Evolutionary conservation across 2,797 vertebrate species (phyloP), one percentile per base, ranked within the genome.

Genomic region (Falco naumanni): DNA sequence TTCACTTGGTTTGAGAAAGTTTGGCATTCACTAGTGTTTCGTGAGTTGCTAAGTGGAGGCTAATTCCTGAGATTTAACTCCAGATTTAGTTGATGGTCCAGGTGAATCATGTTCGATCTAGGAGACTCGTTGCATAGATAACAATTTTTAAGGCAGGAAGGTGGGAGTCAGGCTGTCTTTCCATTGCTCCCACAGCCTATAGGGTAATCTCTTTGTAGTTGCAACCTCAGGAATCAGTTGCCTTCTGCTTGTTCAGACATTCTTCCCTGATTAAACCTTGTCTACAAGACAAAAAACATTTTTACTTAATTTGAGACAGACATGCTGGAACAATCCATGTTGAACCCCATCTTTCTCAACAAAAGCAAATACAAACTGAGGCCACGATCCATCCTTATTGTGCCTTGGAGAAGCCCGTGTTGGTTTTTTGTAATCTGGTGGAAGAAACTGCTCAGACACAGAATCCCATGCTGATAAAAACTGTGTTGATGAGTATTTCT

Each of bases 151-250:
- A 16, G 39, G 79, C 24, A 51, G 56, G 53, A 41, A 47, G 25
- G 45, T 65, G 65, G 45, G 41, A 75, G 13, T 41, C 34, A 12
- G 22, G 31, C 37, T 86, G 4, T 41, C 74, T 28, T 57, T 41
- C 48, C 41, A 5, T 53, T 6, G 0, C 24, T 90, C 20, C 39
- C 43, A 8, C 43, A 16, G 10, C 12, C 10, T 43, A 4, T 51
- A 16, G 5, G 26, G 7, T 57, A 4, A 4, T 4, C 14, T 69
- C 29, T 54, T 43, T 33, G 13, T 16, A 43, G n/a, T 22, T 50
- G 28, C 5, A 24, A 0, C n/a, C 16, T 68, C 0, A 1, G 79
- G 11, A 65, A 43, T 37, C 16, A 8, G 0, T 59, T 59, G 9
- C 37, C 33, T 45, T 53, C 47, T 71, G 19, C 50, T 68, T 24